Evolutionary conservation across 2,797 vertebrate species (phyloP).

Genomic region (Poecilia velifera): DNA sequence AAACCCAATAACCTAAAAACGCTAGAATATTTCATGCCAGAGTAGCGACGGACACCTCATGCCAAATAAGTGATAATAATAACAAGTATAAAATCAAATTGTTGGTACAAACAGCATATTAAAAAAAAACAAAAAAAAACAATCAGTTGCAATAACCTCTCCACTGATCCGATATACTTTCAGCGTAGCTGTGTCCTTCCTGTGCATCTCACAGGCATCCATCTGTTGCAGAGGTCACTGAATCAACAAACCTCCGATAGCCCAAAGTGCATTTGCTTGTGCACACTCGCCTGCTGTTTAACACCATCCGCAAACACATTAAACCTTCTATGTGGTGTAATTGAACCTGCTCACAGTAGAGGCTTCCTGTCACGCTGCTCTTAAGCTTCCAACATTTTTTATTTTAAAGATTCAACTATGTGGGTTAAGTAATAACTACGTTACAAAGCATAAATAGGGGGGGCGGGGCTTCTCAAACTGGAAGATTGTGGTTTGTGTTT

Average conservation of each 20-base stretch:
- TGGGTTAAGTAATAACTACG: background rate
- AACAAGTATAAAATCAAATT: background rate
- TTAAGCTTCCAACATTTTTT: background rate
- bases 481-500: background rate
- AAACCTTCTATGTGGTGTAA: conserved; percentile 8
- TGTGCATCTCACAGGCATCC: conserved; percentile 9
- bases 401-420: background rate
- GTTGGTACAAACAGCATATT: background rate
- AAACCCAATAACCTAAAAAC: background rate
- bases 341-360: background rate
- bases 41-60: background rate
- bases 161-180: background rate
- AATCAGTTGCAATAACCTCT: background rate
- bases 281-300: conserved; percentile 27
- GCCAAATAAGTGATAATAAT: background rate
- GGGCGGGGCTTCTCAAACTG: background rate
- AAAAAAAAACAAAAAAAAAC: no score
- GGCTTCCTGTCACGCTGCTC: background rate
- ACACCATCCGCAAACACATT: conserved; percentile 35
- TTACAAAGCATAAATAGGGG: background rate
- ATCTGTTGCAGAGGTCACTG: conserved; percentile 37
- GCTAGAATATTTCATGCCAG: background rate
- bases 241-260: conserved; percentile 34
- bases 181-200: conserved; percentile 7
- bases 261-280: conserved; percentile 29